Conservation (phyloP, 2,113 vertebrate species). For the Charadrius vociferus region DNA sequence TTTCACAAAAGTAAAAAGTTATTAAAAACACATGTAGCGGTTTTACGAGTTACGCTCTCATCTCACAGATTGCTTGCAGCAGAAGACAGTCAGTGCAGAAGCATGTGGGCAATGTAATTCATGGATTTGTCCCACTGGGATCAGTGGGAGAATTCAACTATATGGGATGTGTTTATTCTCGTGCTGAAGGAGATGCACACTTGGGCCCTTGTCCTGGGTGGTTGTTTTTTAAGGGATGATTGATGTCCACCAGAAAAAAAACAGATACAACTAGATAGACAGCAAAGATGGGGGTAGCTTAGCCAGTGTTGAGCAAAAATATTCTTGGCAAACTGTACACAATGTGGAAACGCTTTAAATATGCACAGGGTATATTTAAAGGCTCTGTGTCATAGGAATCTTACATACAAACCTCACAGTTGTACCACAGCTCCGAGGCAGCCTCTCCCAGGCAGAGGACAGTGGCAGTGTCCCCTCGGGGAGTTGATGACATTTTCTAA, state of each 20-base stretch:
- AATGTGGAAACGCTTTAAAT: not conserved
- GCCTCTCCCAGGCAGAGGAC: not conserved
- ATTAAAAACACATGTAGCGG: not conserved
- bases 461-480: not conserved
- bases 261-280: not conserved
- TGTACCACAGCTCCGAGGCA: not conserved
- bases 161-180: not conserved
- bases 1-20: not conserved
- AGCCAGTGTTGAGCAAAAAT: not conserved
- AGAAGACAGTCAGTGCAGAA: not conserved
- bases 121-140: not conserved
- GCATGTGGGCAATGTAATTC: not conserved
- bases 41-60: not conserved
- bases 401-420: not conserved
- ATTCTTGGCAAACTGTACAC: not conserved
- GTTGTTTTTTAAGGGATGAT: not conserved
- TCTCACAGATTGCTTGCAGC: not conserved
- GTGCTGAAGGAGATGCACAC: not conserved
- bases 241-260: not conserved
- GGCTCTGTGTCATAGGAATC: not conserved
- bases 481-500: not conserved
- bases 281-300: not conserved
- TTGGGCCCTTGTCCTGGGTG: not conserved
- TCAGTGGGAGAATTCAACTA: not conserved
- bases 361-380: not conserved